Percentiles rank a stretch among this genome's conserved stretches.
Conservation (phyloP, 1,140 invertebrate species). For the Phymastichus coffea region DNA sequence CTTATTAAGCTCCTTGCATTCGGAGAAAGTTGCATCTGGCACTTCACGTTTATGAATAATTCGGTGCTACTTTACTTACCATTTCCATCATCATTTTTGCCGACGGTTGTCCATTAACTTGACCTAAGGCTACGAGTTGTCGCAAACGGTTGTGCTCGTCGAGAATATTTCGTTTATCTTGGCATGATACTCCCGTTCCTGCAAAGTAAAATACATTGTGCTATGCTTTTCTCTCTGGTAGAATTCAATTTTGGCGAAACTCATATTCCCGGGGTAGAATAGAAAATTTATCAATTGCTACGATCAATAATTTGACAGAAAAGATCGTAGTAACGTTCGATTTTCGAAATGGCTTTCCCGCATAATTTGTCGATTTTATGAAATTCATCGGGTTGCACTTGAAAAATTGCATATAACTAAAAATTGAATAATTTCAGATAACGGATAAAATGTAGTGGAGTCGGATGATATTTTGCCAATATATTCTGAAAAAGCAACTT, state of each 20-base stretch:
- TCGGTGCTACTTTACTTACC: conserved; percentile 55
- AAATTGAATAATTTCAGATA: too few relatives aligned
- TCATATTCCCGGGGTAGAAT: too few relatives aligned
- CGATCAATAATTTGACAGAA: too few relatives aligned
- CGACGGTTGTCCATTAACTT: conserved; percentile 72
- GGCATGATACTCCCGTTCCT: conserved; percentile 67
- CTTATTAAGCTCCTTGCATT: too few relatives aligned
- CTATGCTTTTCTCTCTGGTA: conserved; percentile 10
- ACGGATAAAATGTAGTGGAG: too few relatives aligned
- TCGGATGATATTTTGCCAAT: too few relatives aligned
- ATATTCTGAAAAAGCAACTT: too few relatives aligned
- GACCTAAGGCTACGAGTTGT: conserved; percentile 75
- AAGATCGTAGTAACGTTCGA: too few relatives aligned
- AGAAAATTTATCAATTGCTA: too few relatives aligned
- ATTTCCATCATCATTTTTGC: conserved; percentile 82
- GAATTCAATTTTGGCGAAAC: too few relatives aligned
- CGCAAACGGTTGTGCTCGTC: conserved; percentile 77
- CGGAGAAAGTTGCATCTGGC: too few relatives aligned
- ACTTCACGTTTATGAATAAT: too few relatives aligned
- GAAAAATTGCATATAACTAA: not conserved
- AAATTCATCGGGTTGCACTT: not conserved
- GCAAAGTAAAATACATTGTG: conserved; percentile 36
- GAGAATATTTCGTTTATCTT: conserved; percentile 74
- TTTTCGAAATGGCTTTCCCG: not conserved
- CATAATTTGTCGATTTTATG: not conserved